Base-by-base conservation (phyloP, 2,797 vertebrate species). In the Lycodopsis pacificus region DNA sequence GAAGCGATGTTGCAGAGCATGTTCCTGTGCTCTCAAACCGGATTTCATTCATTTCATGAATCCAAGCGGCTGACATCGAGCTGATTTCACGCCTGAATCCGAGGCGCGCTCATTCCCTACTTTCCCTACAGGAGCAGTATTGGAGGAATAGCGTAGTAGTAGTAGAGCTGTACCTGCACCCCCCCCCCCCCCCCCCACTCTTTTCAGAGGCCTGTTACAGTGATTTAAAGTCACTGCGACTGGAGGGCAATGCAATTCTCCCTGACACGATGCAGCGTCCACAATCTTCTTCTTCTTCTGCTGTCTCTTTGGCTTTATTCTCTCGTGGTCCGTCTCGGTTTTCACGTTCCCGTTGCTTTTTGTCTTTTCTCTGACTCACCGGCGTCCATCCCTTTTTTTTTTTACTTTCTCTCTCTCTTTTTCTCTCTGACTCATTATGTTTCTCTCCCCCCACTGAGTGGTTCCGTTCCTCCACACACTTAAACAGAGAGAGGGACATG, bases 151-250 rank as follows among this genome's bases (percentile, higher is more conserved):
- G 56, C 22, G n/a, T 22, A 70, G 49, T 51, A 70, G 61, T 22
- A 77, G 78, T 85, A 53, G 72, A 86, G 79, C 65, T 81, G 71
- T 69, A 89, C 86, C 82, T 85, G 76, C 72, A 65, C 59, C 4
- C 30, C 30, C 30, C 61, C 76, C 54, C 49, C 59, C 30, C 30
- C 30, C 30, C 30, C 30, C 53, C 12, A 53, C 79, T 71, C 61
- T 68, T 68, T 79, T 65, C 32, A 65, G 51, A 71, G 62, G 71
- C 63, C 75, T 62, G 72, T 88, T 86, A 91, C 85, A 89, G 77
- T 91, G 86, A 93, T 92, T 91, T 92, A 91, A 91, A 88, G 71
- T 25, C 77, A 68, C 84, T 76, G 58, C 0, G 82, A 91, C 83
- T 74, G 81, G 62, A 88, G 75, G 62, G 64, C 79, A 63, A 79